Evolutionary conservation across 1,140 invertebrate species (phyloP).

Genomic region (Drosophila parabipectinata): DNA sequence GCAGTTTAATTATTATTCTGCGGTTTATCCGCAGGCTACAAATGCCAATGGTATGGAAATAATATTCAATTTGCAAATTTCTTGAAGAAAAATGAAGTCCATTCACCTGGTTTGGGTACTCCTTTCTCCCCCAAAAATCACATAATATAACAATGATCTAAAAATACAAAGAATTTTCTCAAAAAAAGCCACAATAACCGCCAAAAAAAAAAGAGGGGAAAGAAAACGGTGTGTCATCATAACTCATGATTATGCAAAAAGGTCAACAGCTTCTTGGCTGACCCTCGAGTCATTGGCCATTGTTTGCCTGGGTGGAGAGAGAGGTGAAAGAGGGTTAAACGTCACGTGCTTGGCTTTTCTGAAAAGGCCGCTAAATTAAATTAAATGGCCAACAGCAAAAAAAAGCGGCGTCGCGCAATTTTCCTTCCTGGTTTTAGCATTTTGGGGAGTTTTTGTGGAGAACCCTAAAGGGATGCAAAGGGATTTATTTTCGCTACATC

Average conservation of each 20-base stretch:
- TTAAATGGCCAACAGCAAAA: slow-evolving; percentile 65
- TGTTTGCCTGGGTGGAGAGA: slow-evolving; percentile 8
- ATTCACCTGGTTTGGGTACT: slow-evolving; percentile 21
- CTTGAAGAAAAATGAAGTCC: background rate
- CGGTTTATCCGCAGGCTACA: slow-evolving; percentile 35
- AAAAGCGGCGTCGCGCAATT: slow-evolving; percentile 19
- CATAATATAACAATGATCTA: slow-evolving; percentile 42
- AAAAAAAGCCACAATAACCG: slow-evolving; percentile 25
- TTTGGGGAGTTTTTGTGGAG: background rate
- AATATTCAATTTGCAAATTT: slow-evolving; percentile 39
- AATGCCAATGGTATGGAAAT: slow-evolving; percentile 21
- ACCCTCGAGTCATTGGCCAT: slow-evolving; percentile 23
- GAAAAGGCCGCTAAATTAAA: slow-evolving; percentile 71
- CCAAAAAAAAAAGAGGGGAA: slow-evolving; percentile 10
- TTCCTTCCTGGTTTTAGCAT: slow-evolving; percentile 27
- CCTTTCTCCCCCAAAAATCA: slow-evolving; percentile 11
- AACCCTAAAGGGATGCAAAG: slow-evolving; percentile 45
- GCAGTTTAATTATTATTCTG: slow-evolving; percentile 72
- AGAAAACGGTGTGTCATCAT: slow-evolving; percentile 66
- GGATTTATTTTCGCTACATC: slow-evolving; percentile 56
- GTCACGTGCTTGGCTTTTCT: slow-evolving; percentile 54
- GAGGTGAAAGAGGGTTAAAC: background rate
- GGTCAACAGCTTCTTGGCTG: slow-evolving; percentile 67
- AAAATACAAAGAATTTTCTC: slow-evolving; percentile 45
- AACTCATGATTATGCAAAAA: slow-evolving; percentile 81